A percentile compares a stretch with the other conserved stretches of the same genome.
phyloP scores from a whole-genome alignment of 2,797 vertebrate species.

The Cryptoprocta ferox region DNA sequence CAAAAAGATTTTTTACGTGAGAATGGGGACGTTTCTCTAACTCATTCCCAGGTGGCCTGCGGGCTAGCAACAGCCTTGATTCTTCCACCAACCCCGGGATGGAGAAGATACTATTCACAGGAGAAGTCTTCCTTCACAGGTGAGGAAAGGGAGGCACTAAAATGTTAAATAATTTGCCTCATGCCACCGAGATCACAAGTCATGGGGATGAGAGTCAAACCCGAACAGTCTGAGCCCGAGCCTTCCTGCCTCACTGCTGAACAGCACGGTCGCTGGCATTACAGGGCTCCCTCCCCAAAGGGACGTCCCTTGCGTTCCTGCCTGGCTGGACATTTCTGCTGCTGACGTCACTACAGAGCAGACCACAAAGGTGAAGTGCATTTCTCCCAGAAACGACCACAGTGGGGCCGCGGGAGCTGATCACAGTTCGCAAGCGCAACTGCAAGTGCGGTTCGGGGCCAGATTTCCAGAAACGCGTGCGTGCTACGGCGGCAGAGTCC shows the following conservation, averaged over 20 bases:
- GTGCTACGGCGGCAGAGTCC: not conserved
- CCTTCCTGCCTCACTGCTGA: not conserved
- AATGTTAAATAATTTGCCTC: not conserved
- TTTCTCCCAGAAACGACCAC: not conserved
- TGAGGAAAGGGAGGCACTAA: not conserved
- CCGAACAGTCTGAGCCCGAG: not conserved
- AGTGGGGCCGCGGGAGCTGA: not conserved
- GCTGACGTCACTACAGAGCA: not conserved
- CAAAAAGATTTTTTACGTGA: not conserved
- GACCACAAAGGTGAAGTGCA: not conserved
- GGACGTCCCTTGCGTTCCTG: not conserved
- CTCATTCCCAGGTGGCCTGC: not conserved
- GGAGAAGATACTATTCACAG: not conserved
- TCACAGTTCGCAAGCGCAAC: not conserved
- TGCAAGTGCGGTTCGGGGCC: fast-evolving
- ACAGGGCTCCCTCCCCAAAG: not conserved
- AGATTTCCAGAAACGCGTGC: not conserved
- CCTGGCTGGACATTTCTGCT: not conserved
- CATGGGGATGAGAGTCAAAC: not conserved
- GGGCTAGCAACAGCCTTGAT: not conserved
- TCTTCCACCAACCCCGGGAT: not conserved
- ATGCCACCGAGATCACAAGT: not conserved
- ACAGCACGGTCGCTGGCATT: not conserved
- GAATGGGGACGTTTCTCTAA: not conserved
- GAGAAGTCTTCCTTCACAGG: not conserved